Conservation (phyloP, 2,797 vertebrate species). For the Anableps anableps region DNA sequence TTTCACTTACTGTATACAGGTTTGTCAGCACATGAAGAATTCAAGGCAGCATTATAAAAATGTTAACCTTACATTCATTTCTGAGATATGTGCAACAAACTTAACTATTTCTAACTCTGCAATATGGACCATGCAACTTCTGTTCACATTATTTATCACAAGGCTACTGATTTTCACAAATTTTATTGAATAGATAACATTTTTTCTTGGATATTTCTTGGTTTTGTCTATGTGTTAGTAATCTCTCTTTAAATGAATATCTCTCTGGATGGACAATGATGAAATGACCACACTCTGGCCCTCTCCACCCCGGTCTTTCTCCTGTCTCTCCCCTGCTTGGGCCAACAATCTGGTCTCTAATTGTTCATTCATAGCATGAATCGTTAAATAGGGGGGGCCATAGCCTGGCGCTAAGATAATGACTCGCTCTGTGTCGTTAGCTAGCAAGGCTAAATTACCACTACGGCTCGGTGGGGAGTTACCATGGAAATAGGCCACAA, state of each 20-base stretch:
- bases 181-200: background rate
- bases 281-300: slow-evolving; percentile 41
- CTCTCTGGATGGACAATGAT: slow-evolving; percentile 11
- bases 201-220: background rate
- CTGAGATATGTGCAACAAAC: background rate
- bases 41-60: background rate
- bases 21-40: background rate
- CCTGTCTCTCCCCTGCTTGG: slow-evolving; percentile 38
- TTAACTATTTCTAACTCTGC: background rate
- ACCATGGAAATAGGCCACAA: slow-evolving; percentile 81
- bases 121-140: background rate
- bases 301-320: slow-evolving; percentile 22
- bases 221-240: background rate
- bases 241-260: no score
- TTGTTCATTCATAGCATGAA: slow-evolving; percentile 82
- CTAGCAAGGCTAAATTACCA: slow-evolving; percentile 78
- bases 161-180: background rate
- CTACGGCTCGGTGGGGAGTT: slow-evolving; percentile 78
- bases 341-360: slow-evolving; percentile 77
- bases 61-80: background rate
- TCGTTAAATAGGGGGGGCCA: slow-evolving; percentile 82
- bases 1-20: background rate
- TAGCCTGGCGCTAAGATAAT: slow-evolving; percentile 79
- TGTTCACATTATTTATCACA: background rate
- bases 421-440: slow-evolving; percentile 80